Conservation (phyloP, 2,113 vertebrate genomes). For the Charina bottae region DNA sequence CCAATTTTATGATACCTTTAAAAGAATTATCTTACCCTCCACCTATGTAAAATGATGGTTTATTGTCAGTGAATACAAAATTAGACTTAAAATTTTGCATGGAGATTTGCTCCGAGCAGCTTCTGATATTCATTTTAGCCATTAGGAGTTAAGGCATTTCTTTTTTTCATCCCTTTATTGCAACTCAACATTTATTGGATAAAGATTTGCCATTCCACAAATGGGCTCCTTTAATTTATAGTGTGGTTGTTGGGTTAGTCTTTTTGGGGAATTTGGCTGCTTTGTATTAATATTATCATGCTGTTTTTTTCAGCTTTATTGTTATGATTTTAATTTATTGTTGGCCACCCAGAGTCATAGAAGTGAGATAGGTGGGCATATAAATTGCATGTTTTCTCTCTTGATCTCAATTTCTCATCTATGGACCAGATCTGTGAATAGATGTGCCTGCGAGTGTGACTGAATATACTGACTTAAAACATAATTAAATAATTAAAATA, state of each 20-base stretch:
- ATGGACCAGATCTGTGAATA: not conserved
- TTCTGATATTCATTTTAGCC: conserved; percentile 54
- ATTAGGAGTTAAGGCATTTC: conserved; percentile 26
- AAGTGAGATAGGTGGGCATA: not conserved
- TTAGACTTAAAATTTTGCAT: conserved; percentile 47
- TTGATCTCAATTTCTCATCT: not conserved
- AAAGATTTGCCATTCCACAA: not conserved
- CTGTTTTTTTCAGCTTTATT: not conserved
- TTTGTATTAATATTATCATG: not conserved
- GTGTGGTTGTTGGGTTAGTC: not conserved
- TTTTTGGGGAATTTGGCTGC: not conserved
- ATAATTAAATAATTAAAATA: conserved; percentile 1
- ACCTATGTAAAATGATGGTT: conserved; percentile 59
- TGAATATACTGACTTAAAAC: not conserved
- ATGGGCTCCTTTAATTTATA: not conserved
- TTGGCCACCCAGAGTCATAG: not conserved
- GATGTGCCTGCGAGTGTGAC: not conserved
- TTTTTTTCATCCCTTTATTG: not conserved
- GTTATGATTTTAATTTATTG: not conserved
- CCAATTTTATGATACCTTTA: conserved; percentile 61
- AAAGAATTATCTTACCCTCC: conserved; percentile 59
- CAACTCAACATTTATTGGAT: not conserved
- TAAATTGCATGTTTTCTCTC: not conserved
- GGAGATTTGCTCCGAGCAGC: conserved; percentile 43
- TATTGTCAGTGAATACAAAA: conserved; percentile 61